Percentiles rank a stretch among this genome's conserved stretches.
Evolutionary conservation across 1,140 invertebrate species (phyloP).

Genomic region (Drosophila sproati): DNA sequence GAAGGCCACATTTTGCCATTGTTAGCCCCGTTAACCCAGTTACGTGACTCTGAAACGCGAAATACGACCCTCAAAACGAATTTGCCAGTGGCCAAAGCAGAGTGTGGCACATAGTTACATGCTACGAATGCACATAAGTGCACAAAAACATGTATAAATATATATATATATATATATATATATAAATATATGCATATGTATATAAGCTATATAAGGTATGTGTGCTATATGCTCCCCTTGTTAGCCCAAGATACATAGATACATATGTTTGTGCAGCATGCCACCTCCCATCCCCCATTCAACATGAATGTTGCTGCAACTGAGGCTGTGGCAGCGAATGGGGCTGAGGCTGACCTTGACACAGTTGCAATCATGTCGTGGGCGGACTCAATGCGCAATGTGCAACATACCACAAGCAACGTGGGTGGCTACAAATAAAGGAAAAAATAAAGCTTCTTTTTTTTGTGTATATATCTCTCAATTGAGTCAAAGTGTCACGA

Average conservation of each 20-base stretch:
- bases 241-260: slow-evolving; percentile 43
- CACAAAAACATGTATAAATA: slow-evolving; percentile 10
- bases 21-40: slow-evolving; percentile 66
- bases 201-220: not conserved
- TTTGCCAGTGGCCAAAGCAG: slow-evolving; percentile 48
- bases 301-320: slow-evolving; percentile 39
- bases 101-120: slow-evolving; percentile 60
- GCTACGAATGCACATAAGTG: slow-evolving; percentile 61
- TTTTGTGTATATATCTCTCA: not conserved
- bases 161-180: slow-evolving; percentile 11
- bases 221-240: slow-evolving; percentile 15
- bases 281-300: not conserved
- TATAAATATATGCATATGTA: slow-evolving; percentile 4
- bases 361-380: slow-evolving; percentile 29
- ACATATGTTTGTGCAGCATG: slow-evolving; percentile 27
- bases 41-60: slow-evolving; percentile 75
- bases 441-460: not conserved
- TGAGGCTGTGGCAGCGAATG: slow-evolving; percentile 34
- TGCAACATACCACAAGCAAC: not conserved
- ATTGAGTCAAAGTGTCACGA: slow-evolving; percentile 4
- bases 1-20: slow-evolving; percentile 58
- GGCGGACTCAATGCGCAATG: slow-evolving; percentile 28
- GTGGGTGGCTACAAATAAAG: not conserved
- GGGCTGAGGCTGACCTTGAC: slow-evolving; percentile 35
- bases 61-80: slow-evolving; percentile 74